Percentiles rank a stretch among this genome's conserved stretches.
phyloP scores from a whole-genome alignment of 2,888 invertebrate genomes.

The Dicranocentrus wangi region DNA sequence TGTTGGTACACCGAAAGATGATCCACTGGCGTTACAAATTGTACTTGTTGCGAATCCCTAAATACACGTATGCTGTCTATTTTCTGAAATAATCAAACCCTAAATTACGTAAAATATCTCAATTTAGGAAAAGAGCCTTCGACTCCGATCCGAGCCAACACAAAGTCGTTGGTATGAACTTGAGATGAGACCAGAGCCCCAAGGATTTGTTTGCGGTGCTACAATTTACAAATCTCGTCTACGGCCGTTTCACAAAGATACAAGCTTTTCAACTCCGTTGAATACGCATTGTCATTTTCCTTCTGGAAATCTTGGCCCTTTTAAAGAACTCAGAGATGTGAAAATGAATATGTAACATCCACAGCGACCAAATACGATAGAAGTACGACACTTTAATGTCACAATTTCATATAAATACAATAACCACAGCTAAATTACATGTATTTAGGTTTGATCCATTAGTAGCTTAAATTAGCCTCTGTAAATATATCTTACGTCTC shows the following conservation, averaged over 20 bases:
- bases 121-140: constrained; percentile 62
- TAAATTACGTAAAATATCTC: not conserved
- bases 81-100: too few relatives aligned
- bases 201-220: constrained; percentile 57
- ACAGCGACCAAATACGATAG: not conserved
- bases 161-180: constrained; percentile 70
- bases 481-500: not conserved
- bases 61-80: constrained; percentile 12
- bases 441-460: not conserved
- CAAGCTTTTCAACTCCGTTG: constrained; percentile 68
- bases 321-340: constrained; percentile 68
- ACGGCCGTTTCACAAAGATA: constrained; percentile 65
- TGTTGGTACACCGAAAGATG: constrained; percentile 2
- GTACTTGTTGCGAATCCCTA: constrained; percentile 9
- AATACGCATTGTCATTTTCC: constrained; percentile 42
- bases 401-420: not conserved
- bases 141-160: constrained; percentile 64
- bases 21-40: constrained; percentile 19
- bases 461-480: not conserved
- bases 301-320: constrained; percentile 65
- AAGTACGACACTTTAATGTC: not conserved
- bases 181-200: constrained; percentile 52
- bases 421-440: constrained; percentile 7
- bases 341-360: constrained; percentile 57
- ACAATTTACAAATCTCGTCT: constrained; percentile 61